Evolutionary conservation across 2,113 vertebrate species (phyloP), one percentile per base, ranked within the genome.

Genomic region (Bos javanicus): DNA sequence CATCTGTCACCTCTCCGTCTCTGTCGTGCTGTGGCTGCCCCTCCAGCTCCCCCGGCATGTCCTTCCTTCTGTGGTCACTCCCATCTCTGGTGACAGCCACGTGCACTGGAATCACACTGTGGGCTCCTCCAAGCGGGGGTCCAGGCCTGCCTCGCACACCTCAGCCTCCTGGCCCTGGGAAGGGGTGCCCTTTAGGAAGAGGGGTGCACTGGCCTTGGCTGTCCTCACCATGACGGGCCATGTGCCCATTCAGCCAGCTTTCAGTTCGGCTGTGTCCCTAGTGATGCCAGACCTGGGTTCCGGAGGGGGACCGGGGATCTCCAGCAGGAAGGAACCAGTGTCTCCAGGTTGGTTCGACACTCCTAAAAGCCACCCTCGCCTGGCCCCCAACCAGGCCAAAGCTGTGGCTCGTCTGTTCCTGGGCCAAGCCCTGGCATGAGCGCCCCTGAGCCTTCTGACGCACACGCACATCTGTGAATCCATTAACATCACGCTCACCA

Each of bases 381-480:
- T 1, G 0, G 5, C 6, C 64, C 30, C 60, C 0, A 0, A 2
- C 52, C 17, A 30, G 74, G 82, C 54, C 17, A 1, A 1, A 33
- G 23, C 81, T 16, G n/a, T 11, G 21, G 30, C 48, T 0, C 0
- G 1, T 82, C 90, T 33, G 26, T 30, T n/a, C 62, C 0, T 0
- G 28, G 28, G 85, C 93, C 39, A 67, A 8, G 57, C 23, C 81
- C 85, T 60, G 84, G 92, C 92, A 50, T 2, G 0, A 0, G 21
- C 7, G 14, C 62, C 33, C 64, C 84, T 4, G 23, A 0, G 43
- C 52, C 26, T 52, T 87, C 93, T 0, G 13, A 67, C 3, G 0
- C 43, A 4, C 89, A 8, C 1, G 0, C 46, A 39, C 90, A 62
- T 56, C 86, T 94, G 95, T 4, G 43, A 50, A 12, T 30, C 96